Evolutionary conservation across 2,797 vertebrate genomes (phyloP).

Genomic region (Gymnoscopelus microlampas): DNA sequence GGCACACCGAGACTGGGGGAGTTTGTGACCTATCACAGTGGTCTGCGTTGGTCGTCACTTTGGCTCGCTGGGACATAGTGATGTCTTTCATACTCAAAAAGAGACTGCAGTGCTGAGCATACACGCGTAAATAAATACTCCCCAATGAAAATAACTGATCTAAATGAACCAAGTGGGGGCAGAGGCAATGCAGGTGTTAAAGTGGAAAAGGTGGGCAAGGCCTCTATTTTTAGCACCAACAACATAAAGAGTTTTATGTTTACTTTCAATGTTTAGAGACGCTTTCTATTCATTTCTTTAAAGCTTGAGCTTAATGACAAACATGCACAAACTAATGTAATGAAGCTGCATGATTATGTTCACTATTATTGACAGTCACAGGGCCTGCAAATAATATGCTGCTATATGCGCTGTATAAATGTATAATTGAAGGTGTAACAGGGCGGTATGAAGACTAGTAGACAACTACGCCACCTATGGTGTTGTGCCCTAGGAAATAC

Average conservation of each 20-base stretch:
- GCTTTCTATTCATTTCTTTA: not conserved
- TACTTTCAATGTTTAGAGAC: slow-evolving; percentile 8
- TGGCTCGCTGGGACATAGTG: slow-evolving; percentile 27
- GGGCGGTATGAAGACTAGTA: too few species aligned
- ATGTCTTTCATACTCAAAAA: slow-evolving; percentile 40
- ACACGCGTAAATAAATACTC: slow-evolving; percentile 39
- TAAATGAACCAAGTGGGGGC: slow-evolving; percentile 26
- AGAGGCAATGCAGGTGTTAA: slow-evolving; percentile 23
- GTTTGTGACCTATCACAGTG: slow-evolving; percentile 10
- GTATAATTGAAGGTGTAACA: too few species aligned
- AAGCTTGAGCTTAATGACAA: not conserved
- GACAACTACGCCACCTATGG: too few species aligned
- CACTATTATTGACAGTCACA: too few species aligned
- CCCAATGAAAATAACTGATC: slow-evolving; percentile 36
- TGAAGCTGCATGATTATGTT: not conserved
- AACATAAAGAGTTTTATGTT: slow-evolving; percentile 20
- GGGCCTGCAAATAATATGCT: too few species aligned
- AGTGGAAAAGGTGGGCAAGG: slow-evolving; percentile 32
- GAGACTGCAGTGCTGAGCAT: slow-evolving; percentile 16
- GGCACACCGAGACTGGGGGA: not conserved
- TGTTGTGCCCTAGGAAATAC: too few species aligned
- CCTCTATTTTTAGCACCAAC: slow-evolving; percentile 12
- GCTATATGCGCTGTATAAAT: too few species aligned
- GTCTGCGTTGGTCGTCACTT: slow-evolving; percentile 5
- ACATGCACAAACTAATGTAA: not conserved